Evolutionary conservation across 2,888 invertebrate species (phyloP).

Genomic region (Epinotia bilunana): DNA sequence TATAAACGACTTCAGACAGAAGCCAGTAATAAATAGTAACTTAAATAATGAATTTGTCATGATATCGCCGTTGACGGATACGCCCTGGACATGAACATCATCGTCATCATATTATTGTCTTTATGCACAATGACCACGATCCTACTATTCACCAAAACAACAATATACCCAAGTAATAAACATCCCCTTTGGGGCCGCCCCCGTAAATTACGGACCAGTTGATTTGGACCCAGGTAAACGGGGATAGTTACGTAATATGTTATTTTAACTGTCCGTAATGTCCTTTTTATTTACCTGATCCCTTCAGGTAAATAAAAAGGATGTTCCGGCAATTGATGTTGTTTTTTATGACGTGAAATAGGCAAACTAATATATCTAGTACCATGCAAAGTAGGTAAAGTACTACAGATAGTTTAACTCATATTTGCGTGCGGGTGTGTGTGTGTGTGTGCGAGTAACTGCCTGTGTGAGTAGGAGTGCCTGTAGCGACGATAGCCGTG

Average conservation of each 20-base stretch:
- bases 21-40: too few species aligned
- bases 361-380: neutral
- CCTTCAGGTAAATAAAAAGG: too few species aligned
- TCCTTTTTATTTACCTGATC: constrained; percentile 13
- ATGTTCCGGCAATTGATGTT: constrained; percentile 12
- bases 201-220: constrained; percentile 4
- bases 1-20: too few species aligned
- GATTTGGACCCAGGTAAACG: neutral
- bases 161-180: neutral
- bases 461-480: too few species aligned
- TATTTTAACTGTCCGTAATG: constrained; percentile 9
- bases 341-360: neutral
- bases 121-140: neutral
- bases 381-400: too few species aligned
- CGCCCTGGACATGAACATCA: too few species aligned
- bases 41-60: too few species aligned
- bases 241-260: constrained; percentile 9
- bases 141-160: neutral
- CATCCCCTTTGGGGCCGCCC: neutral
- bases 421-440: too few species aligned
- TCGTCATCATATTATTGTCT: neutral
- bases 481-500: too few species aligned
- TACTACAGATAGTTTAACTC: too few species aligned
- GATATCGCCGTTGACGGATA: too few species aligned
- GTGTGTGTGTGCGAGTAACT: too few species aligned